phyloP scores from a whole-genome alignment of 2,888 invertebrate species.

The Polydrusus cervinus region DNA sequence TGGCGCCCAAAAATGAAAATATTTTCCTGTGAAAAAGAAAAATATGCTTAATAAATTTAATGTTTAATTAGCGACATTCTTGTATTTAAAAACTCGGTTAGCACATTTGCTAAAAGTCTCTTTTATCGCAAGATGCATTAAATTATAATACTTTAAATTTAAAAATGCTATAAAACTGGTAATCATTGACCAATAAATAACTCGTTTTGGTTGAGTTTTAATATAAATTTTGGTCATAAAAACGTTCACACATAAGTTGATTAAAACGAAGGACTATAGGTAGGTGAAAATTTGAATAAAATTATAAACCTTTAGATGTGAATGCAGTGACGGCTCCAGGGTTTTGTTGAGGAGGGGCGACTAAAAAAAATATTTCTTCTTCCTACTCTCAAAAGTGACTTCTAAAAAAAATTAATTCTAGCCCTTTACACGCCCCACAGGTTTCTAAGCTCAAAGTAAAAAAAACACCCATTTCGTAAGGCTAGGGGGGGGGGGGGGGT shows the following conservation, averaged over 20 bases:
- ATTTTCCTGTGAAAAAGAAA: too few species aligned
- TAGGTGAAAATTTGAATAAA: neutral
- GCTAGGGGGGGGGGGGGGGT: too few species aligned
- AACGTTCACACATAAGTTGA: slow-evolving; percentile 4
- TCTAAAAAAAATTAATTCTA: too few species aligned
- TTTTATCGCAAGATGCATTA: slow-evolving; percentile 7
- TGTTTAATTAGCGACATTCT: neutral
- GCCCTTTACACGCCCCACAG: too few species aligned
- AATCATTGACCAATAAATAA: neutral
- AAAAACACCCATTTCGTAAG: too few species aligned
- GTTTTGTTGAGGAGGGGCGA: neutral
- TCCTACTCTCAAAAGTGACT: too few species aligned
- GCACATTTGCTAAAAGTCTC: too few species aligned
- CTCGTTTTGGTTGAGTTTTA: neutral
- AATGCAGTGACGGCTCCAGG: too few species aligned
- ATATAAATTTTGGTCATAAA: neutral
- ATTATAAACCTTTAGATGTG: too few species aligned
- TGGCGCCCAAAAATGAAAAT: too few species aligned
- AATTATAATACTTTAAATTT: slow-evolving; percentile 7
- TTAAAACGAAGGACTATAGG: neutral
- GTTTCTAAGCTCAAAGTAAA: too few species aligned
- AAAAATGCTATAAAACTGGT: neutral
- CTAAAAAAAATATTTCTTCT: neutral
- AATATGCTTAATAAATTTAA: neutral
- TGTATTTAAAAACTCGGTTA: neutral